Percentiles rank a stretch among this genome's conserved stretches.
Conservation (phyloP, 1,140 invertebrate species). For the Phymastichus coffea region DNA sequence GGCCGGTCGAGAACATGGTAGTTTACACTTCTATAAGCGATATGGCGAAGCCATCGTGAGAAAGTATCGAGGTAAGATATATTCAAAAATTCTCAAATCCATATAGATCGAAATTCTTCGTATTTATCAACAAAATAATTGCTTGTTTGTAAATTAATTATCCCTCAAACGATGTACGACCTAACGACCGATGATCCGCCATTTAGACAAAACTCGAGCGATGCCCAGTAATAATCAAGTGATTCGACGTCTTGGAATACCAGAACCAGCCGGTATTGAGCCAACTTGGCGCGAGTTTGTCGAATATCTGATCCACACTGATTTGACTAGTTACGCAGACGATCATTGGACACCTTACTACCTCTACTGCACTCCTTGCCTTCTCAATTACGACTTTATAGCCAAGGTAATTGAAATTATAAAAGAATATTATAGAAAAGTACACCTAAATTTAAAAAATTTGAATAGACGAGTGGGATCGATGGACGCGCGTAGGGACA, state of each 20-base stretch:
- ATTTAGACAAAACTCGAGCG: conserved; percentile 31
- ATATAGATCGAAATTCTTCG: no score
- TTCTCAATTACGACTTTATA: conserved; percentile 52
- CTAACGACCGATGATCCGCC: no score
- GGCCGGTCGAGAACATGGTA: conserved; percentile 54
- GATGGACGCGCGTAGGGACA: background rate
- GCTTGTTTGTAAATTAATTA: no score
- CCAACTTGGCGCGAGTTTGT: conserved; percentile 66
- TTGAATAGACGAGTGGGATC: background rate
- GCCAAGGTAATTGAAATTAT: conserved; percentile 65
- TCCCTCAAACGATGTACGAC: no score
- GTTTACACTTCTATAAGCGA: conserved; percentile 60
- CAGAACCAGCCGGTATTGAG: conserved; percentile 48
- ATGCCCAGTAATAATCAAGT: conserved; percentile 31
- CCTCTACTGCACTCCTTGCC: conserved; percentile 52
- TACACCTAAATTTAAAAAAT: no score
- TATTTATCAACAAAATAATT: no score
- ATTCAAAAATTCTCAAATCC: no score
- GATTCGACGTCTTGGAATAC: conserved; percentile 26
- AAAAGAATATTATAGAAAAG: no score
- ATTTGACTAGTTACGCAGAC: conserved; percentile 50
- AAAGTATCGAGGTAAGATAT: conserved; percentile 55
- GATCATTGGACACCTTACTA: conserved; percentile 58
- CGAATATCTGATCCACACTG: conserved; percentile 43
- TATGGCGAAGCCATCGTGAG: conserved; percentile 62